Evolutionary conservation across 2,113 vertebrate species (phyloP), one percentile per base, ranked within the genome.

Genomic region (Perccottus glenii): DNA sequence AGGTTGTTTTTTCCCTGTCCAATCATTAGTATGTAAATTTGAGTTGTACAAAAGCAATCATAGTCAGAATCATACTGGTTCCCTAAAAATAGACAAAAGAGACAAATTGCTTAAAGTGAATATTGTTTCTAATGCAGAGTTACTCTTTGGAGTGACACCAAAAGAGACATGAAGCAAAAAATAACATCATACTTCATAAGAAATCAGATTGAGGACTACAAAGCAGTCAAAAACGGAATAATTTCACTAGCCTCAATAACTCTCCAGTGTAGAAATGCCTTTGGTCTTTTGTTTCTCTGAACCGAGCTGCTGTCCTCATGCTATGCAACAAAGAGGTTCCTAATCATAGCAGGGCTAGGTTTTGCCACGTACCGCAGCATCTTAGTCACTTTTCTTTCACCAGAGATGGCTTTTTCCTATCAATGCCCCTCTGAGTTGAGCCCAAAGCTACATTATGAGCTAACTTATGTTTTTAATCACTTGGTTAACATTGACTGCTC

Each of bases 211-310:
- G 81, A 75, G 44, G 75, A 85, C 75, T 80, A 85, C 82, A 90
- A 88, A 90, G 90, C 83, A 67, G 82, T 89, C 85, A 83, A 70
- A 82, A 85, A 78, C 6, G 11, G 73, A 89, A 87, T 82, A 75
- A 82, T 82, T 83, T 76, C 87, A 82, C 83, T 74, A 70, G 74
- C 74, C 82, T 74, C 68, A 64, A 83, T 72, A 80, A 72, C 82
- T 81, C 81, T 88, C 87, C 87, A 89, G 87, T 88, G 85, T 88
- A 82, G 78, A 81, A 72, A 88, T 73, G 79, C 86, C 83, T 90
- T 90, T 91, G 88, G 89, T 88, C 83, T 90, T 85, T 81, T 74
- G 64, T 88, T 81, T 83, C 77, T 87, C 61, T 82, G 66, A 77
- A 72, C 74, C 82, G 73, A 64, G 73, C 63, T 50, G 64, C 76